phyloP scores from a whole-genome alignment of 2,888 invertebrate genomes.

The Sphaeridia pumilis region DNA sequence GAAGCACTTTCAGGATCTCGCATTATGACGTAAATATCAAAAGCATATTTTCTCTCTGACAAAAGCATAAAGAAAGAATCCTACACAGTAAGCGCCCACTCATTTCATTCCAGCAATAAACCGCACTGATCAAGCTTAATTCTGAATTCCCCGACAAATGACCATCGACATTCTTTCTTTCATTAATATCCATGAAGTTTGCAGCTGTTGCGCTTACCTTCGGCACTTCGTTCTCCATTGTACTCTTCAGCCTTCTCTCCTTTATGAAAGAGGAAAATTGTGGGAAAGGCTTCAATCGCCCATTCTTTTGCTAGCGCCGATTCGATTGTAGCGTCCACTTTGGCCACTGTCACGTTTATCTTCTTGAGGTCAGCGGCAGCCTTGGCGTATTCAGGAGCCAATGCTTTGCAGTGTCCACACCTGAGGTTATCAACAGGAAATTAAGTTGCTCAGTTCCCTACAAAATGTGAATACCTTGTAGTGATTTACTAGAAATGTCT shows the following conservation, averaged over 20 bases:
- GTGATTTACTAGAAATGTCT: background rate
- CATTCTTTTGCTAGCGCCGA: slow-evolving; percentile 41
- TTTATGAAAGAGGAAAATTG: slow-evolving; percentile 45
- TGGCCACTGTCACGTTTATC: slow-evolving; percentile 40
- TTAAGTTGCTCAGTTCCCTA: background rate
- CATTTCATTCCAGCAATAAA: no score
- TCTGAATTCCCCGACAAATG: no score
- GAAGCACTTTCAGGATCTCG: no score
- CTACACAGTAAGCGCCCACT: no score
- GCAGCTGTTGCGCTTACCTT: no score
- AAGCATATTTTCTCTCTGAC: no score
- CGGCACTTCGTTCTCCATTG: slow-evolving; percentile 40
- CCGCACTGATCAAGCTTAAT: no score
- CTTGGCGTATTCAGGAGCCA: slow-evolving; percentile 46
- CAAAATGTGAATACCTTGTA: background rate
- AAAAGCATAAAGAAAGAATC: no score
- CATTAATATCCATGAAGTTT: no score
- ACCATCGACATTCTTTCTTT: no score
- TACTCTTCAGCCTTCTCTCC: slow-evolving; percentile 41
- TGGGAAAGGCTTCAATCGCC: slow-evolving; percentile 45
- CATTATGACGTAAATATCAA: no score
- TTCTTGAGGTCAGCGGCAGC: slow-evolving; percentile 42
- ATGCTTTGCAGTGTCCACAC: slow-evolving; percentile 50
- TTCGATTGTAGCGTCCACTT: slow-evolving; percentile 45
- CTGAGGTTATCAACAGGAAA: slow-evolving; percentile 34